Evolutionary conservation across 2,797 vertebrate genomes (phyloP).

Genomic region (Loriculus beryllinus): DNA sequence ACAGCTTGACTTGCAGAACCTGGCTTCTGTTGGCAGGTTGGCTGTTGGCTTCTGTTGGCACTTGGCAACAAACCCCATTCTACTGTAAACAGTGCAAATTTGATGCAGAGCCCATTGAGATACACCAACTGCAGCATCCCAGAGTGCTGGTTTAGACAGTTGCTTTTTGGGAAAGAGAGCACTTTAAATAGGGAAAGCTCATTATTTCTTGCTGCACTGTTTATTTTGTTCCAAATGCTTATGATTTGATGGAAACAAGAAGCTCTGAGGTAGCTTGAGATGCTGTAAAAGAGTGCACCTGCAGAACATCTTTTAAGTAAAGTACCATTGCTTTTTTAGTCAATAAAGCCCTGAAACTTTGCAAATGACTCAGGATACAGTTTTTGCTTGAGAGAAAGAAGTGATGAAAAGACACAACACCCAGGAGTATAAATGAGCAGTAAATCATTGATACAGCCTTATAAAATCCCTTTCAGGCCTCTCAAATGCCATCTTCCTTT

Average conservation of each 20-base stretch:
- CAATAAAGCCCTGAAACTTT: slow-evolving; percentile 28
- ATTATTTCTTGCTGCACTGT: slow-evolving; percentile 40
- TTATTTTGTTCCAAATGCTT: slow-evolving; percentile 48
- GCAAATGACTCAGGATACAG: background rate
- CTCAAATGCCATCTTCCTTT: slow-evolving; percentile 10
- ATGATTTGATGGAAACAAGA: slow-evolving; percentile 34
- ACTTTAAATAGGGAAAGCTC: slow-evolving; percentile 7
- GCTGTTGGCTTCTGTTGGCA: background rate
- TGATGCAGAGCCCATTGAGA: slow-evolving; percentile 38
- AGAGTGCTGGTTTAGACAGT: slow-evolving; percentile 25
- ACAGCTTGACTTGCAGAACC: slow-evolving; percentile 58
- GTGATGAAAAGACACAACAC: background rate
- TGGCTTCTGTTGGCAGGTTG: slow-evolving; percentile 47
- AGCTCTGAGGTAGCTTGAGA: slow-evolving; percentile 23
- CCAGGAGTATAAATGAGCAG: background rate
- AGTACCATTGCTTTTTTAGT: slow-evolving; percentile 16
- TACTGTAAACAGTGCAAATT: slow-evolving; percentile 39
- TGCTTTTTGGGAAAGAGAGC: slow-evolving; percentile 15
- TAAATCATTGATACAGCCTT: slow-evolving; percentile 4
- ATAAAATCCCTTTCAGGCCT: background rate
- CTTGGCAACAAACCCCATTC: background rate
- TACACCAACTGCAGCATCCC: slow-evolving; percentile 24
- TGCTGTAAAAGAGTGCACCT: slow-evolving; percentile 55
- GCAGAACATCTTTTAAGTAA: slow-evolving; percentile 47
- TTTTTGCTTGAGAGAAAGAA: slow-evolving; percentile 37